phyloP scores from a whole-genome alignment of 2,888 invertebrate species.

The Himalopsyche kuldschensis region DNA sequence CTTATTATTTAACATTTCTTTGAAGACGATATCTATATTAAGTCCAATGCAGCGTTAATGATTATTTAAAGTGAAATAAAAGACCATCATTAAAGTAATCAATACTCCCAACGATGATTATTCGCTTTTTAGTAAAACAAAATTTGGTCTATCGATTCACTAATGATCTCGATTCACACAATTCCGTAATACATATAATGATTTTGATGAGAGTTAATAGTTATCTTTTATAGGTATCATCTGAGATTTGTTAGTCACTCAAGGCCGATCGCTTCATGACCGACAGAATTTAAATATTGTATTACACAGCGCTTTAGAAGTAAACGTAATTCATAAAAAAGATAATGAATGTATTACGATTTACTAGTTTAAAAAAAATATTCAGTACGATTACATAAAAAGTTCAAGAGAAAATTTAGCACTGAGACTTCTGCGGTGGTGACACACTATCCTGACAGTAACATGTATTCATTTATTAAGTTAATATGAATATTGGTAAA shows the following conservation, averaged over 20 bases:
- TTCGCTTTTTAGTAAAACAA: background rate
- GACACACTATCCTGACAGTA: too few species aligned
- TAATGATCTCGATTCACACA: slow-evolving; percentile 38
- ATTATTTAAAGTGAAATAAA: background rate
- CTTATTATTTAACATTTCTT: too few species aligned
- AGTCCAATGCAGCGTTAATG: background rate
- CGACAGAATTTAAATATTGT: background rate
- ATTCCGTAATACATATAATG: slow-evolving; percentile 24
- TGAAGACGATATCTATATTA: too few species aligned
- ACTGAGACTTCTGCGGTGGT: too few species aligned
- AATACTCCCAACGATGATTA: background rate
- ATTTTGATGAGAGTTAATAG: slow-evolving; percentile 13
- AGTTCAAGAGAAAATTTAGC: too few species aligned
- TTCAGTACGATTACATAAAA: too few species aligned
- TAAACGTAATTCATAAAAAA: too few species aligned
- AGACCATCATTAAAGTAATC: background rate
- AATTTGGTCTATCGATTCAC: slow-evolving; percentile 3
- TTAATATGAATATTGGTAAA: too few species aligned
- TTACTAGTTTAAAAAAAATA: too few species aligned
- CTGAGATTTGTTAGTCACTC: background rate
- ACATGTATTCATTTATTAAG: too few species aligned
- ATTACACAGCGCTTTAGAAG: background rate
- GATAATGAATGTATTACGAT: too few species aligned
- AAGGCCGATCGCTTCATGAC: background rate
- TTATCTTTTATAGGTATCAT: background rate